These are phyloP conservation scores for Raja brachyura DNA, from an alignment of 2,113 vertebrate species.

Conservation along the genomic window DNA sequence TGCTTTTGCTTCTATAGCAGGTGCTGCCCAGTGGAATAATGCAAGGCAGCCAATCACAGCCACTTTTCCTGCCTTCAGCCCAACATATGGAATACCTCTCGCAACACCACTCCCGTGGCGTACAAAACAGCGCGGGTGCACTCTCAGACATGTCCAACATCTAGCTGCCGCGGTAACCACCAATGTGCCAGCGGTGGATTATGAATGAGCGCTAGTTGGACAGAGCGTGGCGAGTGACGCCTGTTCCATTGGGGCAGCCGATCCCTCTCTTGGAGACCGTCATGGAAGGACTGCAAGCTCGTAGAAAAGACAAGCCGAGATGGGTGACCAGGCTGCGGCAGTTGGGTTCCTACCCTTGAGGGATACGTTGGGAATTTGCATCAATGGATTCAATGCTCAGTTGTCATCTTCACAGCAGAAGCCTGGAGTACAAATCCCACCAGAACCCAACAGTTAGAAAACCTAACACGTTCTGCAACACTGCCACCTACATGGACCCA, in stretches of 20 bases:
- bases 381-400: too few relatives aligned
- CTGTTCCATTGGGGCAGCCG: neutral
- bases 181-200: neutral
- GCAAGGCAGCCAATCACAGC: conserved; percentile 52
- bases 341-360: neutral
- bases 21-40: conserved; percentile 60
- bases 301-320: too few relatives aligned
- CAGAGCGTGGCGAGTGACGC: neutral
- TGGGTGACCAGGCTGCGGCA: neutral
- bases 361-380: too few relatives aligned
- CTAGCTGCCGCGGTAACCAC: conserved; percentile 64
- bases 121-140: conserved; percentile 59
- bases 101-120: conserved; percentile 54
- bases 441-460: neutral
- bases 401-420: too few relatives aligned
- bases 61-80: conserved; percentile 54
- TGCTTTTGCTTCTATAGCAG: conserved; percentile 48
- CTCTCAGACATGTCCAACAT: conserved; percentile 66
- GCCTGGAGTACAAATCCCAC: too few relatives aligned
- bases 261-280: neutral
- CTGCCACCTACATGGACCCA: neutral
- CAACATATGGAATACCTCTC: conserved; percentile 65
- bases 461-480: neutral
- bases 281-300: neutral
- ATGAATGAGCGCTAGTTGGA: neutral